phyloP scores from a whole-genome alignment of 2,888 invertebrate genomes.

The Hanleya hanleyi region DNA sequence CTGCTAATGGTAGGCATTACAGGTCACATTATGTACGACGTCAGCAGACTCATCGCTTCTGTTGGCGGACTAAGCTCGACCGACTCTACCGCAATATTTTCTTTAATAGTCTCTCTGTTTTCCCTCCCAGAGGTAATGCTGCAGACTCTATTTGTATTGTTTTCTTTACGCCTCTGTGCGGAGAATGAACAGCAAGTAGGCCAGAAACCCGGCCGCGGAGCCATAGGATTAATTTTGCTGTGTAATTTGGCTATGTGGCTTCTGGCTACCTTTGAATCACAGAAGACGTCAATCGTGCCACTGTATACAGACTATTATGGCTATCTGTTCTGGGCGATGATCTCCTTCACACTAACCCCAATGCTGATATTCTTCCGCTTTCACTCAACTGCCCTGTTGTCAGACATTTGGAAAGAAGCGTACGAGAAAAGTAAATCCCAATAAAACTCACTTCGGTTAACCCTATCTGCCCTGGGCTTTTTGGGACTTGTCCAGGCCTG shows the following conservation, averaged over 20 bases:
- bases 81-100: neutral
- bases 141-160: neutral
- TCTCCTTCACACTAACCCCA: neutral
- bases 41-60: neutral
- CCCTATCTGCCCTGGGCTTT: no score
- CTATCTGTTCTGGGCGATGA: neutral
- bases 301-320: neutral
- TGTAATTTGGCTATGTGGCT: neutral
- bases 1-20: neutral
- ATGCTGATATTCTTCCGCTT: constrained; percentile 4
- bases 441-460: no score
- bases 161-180: neutral
- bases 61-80: neutral
- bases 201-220: neutral
- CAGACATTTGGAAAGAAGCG: constrained; percentile 5
- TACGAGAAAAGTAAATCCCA: neutral
- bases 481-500: no score
- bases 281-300: neutral
- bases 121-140: neutral
- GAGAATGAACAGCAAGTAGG: neutral
- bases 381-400: neutral
- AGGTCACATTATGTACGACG: neutral
- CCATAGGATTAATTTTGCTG: neutral
- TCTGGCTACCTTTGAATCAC: neutral
- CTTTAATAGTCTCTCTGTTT: neutral